Percentiles rank a stretch among this genome's conserved stretches.
phyloP scores from a whole-genome alignment of 2,113 vertebrate genomes.

The Acrocephalus arundinaceus region DNA sequence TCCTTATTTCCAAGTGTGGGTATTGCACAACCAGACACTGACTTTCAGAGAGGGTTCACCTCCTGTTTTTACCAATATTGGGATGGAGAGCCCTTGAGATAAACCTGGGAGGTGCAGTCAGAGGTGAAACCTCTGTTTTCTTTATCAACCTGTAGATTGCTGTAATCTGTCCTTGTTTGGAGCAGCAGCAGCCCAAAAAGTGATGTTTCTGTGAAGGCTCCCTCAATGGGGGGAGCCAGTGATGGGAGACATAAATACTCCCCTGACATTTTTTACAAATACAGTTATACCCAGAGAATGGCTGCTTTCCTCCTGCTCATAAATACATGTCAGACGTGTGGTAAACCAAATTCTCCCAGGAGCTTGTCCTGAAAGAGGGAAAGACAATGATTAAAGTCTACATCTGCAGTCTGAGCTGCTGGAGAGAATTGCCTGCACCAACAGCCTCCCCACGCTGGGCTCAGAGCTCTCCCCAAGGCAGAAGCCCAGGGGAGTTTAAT shows the following conservation, averaged over 20 bases:
- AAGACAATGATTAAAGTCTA: conserved; percentile 58
- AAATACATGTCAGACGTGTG: conserved; percentile 54
- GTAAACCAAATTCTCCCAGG: conserved; percentile 55
- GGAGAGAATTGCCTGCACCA: conserved; percentile 7
- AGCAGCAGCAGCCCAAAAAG: neutral
- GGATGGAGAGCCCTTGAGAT: neutral
- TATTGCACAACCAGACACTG: neutral
- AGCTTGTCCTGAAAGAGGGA: conserved; percentile 61
- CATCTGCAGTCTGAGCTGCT: conserved; percentile 58
- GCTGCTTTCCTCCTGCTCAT: conserved; percentile 36
- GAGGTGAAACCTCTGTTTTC: neutral
- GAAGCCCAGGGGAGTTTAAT: rapidly evolving
- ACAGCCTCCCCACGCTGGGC: neutral
- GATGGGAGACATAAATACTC: neutral
- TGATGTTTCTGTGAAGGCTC: neutral
- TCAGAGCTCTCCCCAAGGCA: neutral
- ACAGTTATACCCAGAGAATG: neutral
- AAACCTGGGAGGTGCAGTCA: neutral
- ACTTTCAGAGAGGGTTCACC: neutral
- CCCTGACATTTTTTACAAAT: conserved; percentile 47
- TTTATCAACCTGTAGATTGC: neutral
- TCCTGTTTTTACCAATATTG: neutral
- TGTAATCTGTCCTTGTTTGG: neutral
- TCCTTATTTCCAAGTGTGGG: neutral
- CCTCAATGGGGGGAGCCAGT: neutral